Evolutionary conservation across 2,797 vertebrate species (phyloP), one percentile per base, ranked within the genome.

Genomic region (Amniataba percoides): DNA sequence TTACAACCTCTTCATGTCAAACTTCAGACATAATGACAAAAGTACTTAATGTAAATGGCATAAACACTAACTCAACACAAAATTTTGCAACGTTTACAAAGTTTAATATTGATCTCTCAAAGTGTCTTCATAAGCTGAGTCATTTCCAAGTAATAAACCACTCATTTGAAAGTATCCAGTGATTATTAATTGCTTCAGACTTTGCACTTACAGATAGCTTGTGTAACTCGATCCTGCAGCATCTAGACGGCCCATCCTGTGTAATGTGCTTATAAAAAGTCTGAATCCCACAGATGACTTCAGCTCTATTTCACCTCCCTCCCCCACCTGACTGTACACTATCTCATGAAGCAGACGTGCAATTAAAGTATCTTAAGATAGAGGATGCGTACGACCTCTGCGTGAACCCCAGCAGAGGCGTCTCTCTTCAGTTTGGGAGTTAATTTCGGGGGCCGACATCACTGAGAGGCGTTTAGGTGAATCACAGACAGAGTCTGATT

Each of bases 401-500:
- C 1, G 55, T 85, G 87, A 89, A 90, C 87, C 65, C 45, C 1
- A 25, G 45, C 31, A 6, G 13, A 51, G 65, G 53, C 60, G 51
- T 15, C 66, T 81, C 55, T 73, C 57, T 77, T 14, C n/a, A n/a
- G 43, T 59, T 34, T 46, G 73, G 78, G 73, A 61, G 61, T 75
- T 67, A 1, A 74, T 82, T 72, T 71, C 27, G 39, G 55, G 55
- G 56, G 75, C 73, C 58, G 75, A 81, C 49, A 63, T 43, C 2
- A 23, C 67, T 59, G 3, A 49, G 68, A 83, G 66, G 71, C 49
- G 18, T 78, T 82, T 67, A 76, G 68, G 78, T 86, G 84, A 84
- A 86, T 87, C 82, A 60, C 74, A 82, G 70, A 82, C 81, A 31
- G 80, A 34, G 45, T 84, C 83, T 87, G 81, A 83, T 88, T 90